A percentile compares a stretch with the other conserved stretches of the same genome.
Evolutionary conservation across 2,113 vertebrate species (phyloP).

Genomic region (Periophthalmus modestus): DNA sequence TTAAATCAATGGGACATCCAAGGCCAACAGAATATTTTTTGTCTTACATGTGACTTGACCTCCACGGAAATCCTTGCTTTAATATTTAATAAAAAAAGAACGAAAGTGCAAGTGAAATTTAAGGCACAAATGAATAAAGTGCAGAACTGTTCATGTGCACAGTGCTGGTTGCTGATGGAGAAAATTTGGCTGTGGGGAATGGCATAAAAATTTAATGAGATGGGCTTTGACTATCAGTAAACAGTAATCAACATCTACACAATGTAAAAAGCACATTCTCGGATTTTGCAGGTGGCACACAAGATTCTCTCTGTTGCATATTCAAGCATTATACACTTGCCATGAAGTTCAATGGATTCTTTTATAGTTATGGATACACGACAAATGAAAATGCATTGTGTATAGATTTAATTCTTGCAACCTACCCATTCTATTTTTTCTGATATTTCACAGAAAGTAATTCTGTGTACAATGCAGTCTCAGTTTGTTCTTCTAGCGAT

Average conservation of each 20-base stretch:
- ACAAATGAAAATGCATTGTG: not conserved
- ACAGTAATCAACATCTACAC: not conserved
- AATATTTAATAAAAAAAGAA: slow-evolving; percentile 49
- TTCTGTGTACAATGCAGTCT: not conserved
- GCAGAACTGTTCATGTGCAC: slow-evolving; percentile 37
- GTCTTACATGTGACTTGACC: slow-evolving; percentile 32
- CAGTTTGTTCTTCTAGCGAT: not conserved
- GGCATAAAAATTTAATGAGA: slow-evolving; percentile 10
- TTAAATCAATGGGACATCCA: slow-evolving; percentile 18
- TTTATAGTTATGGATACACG: not conserved
- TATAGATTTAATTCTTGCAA: not conserved
- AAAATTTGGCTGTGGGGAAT: not conserved
- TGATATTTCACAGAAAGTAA: not conserved
- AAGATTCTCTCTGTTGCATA: not conserved
- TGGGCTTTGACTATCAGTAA: not conserved
- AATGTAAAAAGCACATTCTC: not conserved
- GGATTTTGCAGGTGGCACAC: not conserved
- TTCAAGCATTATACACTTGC: not conserved
- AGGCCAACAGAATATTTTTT: slow-evolving; percentile 1
- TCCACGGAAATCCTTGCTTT: slow-evolving; percentile 30
- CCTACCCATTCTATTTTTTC: not conserved
- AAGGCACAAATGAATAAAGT: slow-evolving; percentile 40
- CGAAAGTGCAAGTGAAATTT: slow-evolving; percentile 32
- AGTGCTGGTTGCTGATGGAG: not conserved
- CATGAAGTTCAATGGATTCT: not conserved